Conservation (phyloP, 2,113 vertebrate genomes). For the Dromiciops gliroides region DNA sequence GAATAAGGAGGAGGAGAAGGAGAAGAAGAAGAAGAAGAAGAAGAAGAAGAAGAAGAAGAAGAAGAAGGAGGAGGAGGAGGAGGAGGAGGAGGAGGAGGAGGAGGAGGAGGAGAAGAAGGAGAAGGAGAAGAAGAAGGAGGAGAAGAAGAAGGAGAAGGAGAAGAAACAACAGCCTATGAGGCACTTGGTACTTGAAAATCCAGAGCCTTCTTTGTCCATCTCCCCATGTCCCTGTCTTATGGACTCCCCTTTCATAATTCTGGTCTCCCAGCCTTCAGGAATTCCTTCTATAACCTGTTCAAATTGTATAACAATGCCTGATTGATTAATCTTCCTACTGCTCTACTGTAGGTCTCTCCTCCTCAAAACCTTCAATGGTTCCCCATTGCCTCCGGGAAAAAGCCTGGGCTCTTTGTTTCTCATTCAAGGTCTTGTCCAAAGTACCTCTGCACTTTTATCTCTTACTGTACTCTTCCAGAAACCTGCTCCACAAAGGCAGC, state of each 20-base stretch:
- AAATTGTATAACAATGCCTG: neutral
- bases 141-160: too few species aligned
- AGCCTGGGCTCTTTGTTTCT: neutral
- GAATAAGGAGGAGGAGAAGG: accelerated
- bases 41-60: neutral
- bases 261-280: neutral
- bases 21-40: neutral
- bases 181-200: too few species aligned
- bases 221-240: neutral
- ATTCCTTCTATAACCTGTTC: neutral
- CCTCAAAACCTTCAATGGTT: neutral
- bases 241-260: neutral
- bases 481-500: neutral
- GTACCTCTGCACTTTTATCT: neutral
- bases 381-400: neutral
- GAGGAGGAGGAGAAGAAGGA: neutral
- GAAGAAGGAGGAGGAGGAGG: too few species aligned
- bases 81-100: too few species aligned
- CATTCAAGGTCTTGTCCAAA: neutral
- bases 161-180: too few species aligned
- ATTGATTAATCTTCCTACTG: neutral
- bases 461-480: too few species aligned
- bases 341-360: neutral
- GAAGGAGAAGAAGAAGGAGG: neutral
- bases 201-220: neutral